These are phyloP conservation scores for Hydractinia echinata DNA, from an alignment of 30 jellyfish, hydroid and myxozoan species.

Conservation along the genomic window DNA sequence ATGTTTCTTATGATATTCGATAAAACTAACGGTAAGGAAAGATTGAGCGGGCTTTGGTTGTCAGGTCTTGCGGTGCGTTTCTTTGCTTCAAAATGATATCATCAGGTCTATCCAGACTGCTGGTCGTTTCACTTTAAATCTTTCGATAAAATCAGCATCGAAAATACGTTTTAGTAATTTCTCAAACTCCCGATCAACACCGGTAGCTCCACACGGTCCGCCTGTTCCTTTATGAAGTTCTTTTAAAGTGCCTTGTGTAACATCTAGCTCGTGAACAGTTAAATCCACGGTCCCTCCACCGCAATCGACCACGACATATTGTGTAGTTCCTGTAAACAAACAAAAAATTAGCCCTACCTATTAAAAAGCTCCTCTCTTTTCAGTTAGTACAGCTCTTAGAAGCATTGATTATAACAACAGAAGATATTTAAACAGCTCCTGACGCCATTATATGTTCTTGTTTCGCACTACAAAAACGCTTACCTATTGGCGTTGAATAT, in stretches of 20 bases:
- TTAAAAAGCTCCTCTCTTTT: neutral
- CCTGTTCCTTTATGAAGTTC: slow-evolving; percentile 96
- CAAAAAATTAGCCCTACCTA: neutral
- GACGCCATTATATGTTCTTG: no score
- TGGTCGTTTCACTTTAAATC: slow-evolving; percentile 86
- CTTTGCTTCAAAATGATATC: slow-evolving; percentile 88
- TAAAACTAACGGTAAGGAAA: slow-evolving; percentile 87
- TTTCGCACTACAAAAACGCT: no score
- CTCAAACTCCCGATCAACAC: slow-evolving; percentile 87
- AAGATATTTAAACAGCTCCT: no score
- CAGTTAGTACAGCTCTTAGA: neutral
- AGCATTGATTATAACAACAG: neutral
- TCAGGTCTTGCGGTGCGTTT: slow-evolving; percentile 96
- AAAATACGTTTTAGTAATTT: slow-evolving; percentile 70
- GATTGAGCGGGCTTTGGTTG: slow-evolving; percentile 68
- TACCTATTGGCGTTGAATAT: no score
- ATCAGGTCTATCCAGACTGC: slow-evolving; percentile 96
- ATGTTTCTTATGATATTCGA: slow-evolving; percentile 82
- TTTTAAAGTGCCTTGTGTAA: slow-evolving; percentile 66
- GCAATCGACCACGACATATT: slow-evolving; percentile 93
- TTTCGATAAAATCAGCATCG: slow-evolving; percentile 83
- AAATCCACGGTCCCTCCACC: slow-evolving; percentile 99
- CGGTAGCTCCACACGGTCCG: slow-evolving; percentile 96
- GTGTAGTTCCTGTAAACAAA: slow-evolving; percentile 59
- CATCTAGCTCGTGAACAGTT: slow-evolving; percentile 96